These are phyloP conservation scores for Silvanus unidentatus DNA, from an alignment of 2,888 invertebrate species.

Conservation along the genomic window DNA sequence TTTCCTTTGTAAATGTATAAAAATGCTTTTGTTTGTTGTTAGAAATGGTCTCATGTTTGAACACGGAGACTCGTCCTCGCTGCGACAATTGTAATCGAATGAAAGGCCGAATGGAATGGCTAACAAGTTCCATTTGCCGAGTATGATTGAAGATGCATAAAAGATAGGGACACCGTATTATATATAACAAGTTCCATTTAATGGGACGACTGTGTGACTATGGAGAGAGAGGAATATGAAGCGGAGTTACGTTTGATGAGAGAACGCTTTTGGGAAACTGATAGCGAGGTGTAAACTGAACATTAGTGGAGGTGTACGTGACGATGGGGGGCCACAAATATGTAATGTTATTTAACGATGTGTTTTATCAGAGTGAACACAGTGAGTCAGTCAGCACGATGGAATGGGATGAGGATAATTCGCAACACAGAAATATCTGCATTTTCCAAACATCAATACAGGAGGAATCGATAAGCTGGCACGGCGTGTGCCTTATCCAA, in stretches of 20 bases:
- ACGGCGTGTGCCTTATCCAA: background rate
- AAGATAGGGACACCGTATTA: slow-evolving; percentile 9
- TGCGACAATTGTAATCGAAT: slow-evolving; percentile 1
- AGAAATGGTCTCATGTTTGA: slow-evolving; percentile 16
- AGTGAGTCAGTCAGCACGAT: no score
- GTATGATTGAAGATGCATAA: slow-evolving; percentile 16
- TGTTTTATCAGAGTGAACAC: no score
- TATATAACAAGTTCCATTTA: slow-evolving; percentile 7
- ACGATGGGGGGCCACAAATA: background rate
- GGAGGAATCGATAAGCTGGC: no score
- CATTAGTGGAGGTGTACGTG: background rate
- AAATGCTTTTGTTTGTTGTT: slow-evolving; percentile 11
- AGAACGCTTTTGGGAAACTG: no score
- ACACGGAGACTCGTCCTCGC: slow-evolving; percentile 6
- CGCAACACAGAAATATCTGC: no score
- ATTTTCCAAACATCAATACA: no score
- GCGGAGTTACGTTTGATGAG: no score
- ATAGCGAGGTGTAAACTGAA: background rate
- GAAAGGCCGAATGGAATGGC: slow-evolving; percentile 4
- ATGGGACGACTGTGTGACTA: slow-evolving; percentile 1
- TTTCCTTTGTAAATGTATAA: slow-evolving; percentile 11
- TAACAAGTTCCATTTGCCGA: slow-evolving; percentile 15
- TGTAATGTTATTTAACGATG: no score
- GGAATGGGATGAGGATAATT: no score
- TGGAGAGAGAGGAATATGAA: no score